Evolutionary conservation across 2,888 invertebrate genomes (phyloP), one percentile per base, ranked within the genome.

Genomic region (Steinernema carpocapsae): DNA sequence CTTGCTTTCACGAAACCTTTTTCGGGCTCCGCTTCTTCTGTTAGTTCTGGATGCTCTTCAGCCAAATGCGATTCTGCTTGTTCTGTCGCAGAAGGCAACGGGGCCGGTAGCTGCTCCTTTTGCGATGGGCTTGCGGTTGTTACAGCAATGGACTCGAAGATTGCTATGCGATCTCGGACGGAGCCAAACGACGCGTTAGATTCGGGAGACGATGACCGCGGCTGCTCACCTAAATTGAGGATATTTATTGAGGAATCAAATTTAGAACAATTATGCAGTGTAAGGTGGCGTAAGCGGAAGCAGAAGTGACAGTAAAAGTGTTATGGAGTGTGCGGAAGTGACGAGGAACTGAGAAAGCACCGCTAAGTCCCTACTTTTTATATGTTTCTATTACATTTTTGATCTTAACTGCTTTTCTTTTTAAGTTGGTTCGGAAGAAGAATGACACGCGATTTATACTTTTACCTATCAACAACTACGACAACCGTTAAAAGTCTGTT

Each of bases 131-230:
- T 22, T n/a, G 12, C 22, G 19, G 24, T 52, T 19, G 22, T 37
- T 37, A 10, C n/a, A 17, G 64, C 64, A 0, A 80, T 71, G 17
- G 82, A 75, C 56, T 80, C 80, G 45, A 80, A 80, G 14, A 71
- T 74, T 4, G 76, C 78, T 46, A 80, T 83, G 1, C 82, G 74
- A 64, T 80, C 82, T 10, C 75, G 75, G 17, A 80, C 80, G 7
- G 82, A 82, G 17, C 77, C 74, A 7, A 74, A 22, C 7, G 78
- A 78, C 29, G 74, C 43, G 22, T 70, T 73, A 0, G 46, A 46
- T 52, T 37, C 59, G 1, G 64, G 64, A 32, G 64, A 64, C 6
- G 37, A 64, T 17, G 64, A 37, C 1, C 64, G 52, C 22, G 22
- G 64, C 26, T 26, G 22, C 29, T 29, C 70, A 17, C 75, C 74